Evolutionary conservation across 2,888 invertebrate species (phyloP), one percentile per base, ranked within the genome.

Genomic region (Chouioia cunea): DNA sequence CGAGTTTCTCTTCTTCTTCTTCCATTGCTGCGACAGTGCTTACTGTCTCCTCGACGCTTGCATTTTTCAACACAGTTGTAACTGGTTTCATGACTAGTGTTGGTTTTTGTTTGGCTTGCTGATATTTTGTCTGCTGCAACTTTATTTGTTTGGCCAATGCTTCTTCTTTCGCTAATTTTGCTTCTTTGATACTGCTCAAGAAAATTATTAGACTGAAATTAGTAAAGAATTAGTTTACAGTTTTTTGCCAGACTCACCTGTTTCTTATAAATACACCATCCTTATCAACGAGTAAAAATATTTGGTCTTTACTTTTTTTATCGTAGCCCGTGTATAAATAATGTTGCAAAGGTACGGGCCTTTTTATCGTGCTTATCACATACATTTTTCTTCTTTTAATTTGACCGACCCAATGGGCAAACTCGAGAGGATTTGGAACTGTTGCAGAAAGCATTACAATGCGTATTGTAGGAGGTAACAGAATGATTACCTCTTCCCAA

Each of bases 401-500:
- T 75, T 91, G 90, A 0, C 96, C 96, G 43, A 96, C 93, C 96
- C 96, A 96, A 82, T 95, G 92, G 0, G 99, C 99, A 87, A 99
- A 96, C 85, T 98, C 95, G 73, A 96, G 88, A 0, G 97, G 94
- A 85, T 99, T 99, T 0, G 99, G 99, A 23, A 99, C 99, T 0
- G 99, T 99, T 0, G 99, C 99, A 82, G 97, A 97, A 53, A 99
- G 87, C 91, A 99, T 93, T 43, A 99, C 97, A 73, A 99, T 97
- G 78, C 93, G 95, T 8, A 99, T 97, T 84, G 97, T 96, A 6
- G 93, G 91, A 0, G 99, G 99, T 64, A 99, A 86, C 83, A 99
- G 90, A 78, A 99, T 99, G 3, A 99, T 88, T 0, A 97, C 97
- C 87, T 99, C 99, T 86, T 99, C 99, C 99, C 99, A 99, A 0